Evolutionary conservation across 2,888 invertebrate genomes (phyloP).

Genomic region (Gnatocerus cornutus): DNA sequence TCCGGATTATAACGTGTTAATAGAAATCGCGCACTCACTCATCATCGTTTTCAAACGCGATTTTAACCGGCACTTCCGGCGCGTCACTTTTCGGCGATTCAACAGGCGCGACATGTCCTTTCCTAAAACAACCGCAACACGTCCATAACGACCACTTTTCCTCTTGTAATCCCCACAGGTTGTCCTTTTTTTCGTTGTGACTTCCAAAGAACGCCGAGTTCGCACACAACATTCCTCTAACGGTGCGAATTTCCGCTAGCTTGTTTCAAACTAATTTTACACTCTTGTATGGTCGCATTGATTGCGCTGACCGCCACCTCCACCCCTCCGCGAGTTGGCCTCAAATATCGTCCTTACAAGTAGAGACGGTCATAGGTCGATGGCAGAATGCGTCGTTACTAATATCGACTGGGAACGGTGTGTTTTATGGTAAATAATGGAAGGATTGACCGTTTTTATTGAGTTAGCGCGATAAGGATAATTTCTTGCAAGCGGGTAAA

Average conservation of each 20-base stretch:
- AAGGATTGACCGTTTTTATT: slow-evolving; percentile 22
- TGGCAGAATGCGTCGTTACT: slow-evolving; percentile 47
- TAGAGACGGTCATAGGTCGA: slow-evolving; percentile 50
- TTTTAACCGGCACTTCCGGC: slow-evolving; percentile 21
- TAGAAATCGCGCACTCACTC: too few relatives aligned
- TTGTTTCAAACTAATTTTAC: slow-evolving; percentile 43
- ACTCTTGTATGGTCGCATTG: slow-evolving; percentile 55
- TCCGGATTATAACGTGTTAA: too few relatives aligned
- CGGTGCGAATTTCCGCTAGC: slow-evolving; percentile 9
- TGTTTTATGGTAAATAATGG: slow-evolving; percentile 23
- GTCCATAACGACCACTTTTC: slow-evolving; percentile 49
- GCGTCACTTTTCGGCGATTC: slow-evolving; percentile 11
- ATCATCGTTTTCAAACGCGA: slow-evolving; percentile 29
- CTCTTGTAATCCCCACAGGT: slow-evolving; percentile 61
- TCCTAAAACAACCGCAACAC: slow-evolving; percentile 58
- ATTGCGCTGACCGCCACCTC: slow-evolving; percentile 61
- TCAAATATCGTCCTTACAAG: slow-evolving; percentile 32
- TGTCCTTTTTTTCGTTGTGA: slow-evolving; percentile 34
- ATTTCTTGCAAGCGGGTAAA: slow-evolving; percentile 20
- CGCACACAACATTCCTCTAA: slow-evolving; percentile 44
- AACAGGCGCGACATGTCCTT: slow-evolving; percentile 33
- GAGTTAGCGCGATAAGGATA: slow-evolving; percentile 26
- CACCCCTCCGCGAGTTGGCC: slow-evolving; percentile 37
- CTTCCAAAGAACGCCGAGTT: slow-evolving; percentile 39
- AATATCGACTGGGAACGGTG: slow-evolving; percentile 37